Percentiles rank a stretch among this genome's conserved stretches.
Conservation (phyloP, 2,797 vertebrate species). For the Pteropus rufus region DNA sequence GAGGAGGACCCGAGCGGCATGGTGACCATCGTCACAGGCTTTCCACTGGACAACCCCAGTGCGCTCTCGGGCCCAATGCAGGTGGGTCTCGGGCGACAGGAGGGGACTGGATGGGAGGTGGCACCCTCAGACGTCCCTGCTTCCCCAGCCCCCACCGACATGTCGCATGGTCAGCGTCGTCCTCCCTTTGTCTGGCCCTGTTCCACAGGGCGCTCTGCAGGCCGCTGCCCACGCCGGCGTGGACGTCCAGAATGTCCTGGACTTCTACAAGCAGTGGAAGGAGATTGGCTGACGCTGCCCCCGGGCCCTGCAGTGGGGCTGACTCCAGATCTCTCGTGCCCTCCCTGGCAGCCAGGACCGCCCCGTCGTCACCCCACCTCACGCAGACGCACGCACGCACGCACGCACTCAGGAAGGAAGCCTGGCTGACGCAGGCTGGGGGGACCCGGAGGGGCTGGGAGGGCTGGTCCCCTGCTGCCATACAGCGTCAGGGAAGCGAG, state of each 20-base stretch:
- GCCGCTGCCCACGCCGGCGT: slow-evolving; percentile 89
- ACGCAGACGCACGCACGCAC: slow-evolving; percentile 47
- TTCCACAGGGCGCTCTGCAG: slow-evolving; percentile 89
- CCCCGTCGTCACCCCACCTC: slow-evolving; percentile 69
- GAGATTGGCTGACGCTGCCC: slow-evolving; percentile 94
- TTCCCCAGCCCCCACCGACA: background rate
- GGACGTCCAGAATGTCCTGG: slow-evolving; percentile 94
- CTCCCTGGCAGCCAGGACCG: slow-evolving; percentile 66
- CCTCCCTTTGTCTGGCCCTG: background rate
- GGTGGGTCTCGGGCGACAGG: slow-evolving; percentile 80
- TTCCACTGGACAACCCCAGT: slow-evolving; percentile 86
- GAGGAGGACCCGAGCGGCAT: slow-evolving; percentile 96
- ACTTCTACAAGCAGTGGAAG: slow-evolving; percentile 99
- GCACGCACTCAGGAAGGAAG: slow-evolving; percentile 63
- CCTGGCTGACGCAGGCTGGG: slow-evolving; percentile 55
- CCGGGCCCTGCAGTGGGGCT: slow-evolving; percentile 66
- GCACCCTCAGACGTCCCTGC: too few relatives aligned
- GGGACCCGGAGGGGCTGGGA: slow-evolving; percentile 53
- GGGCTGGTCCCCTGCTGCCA: slow-evolving; percentile 56
- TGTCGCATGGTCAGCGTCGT: accelerated
- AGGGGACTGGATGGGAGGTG: background rate
- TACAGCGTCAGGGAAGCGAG: slow-evolving; percentile 32
- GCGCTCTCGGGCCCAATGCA: slow-evolving; percentile 90
- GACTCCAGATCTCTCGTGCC: slow-evolving; percentile 72
- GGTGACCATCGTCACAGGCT: slow-evolving; percentile 95